Evolutionary conservation across 2,888 invertebrate species (phyloP).

Genomic region (Philonicus albiceps): DNA sequence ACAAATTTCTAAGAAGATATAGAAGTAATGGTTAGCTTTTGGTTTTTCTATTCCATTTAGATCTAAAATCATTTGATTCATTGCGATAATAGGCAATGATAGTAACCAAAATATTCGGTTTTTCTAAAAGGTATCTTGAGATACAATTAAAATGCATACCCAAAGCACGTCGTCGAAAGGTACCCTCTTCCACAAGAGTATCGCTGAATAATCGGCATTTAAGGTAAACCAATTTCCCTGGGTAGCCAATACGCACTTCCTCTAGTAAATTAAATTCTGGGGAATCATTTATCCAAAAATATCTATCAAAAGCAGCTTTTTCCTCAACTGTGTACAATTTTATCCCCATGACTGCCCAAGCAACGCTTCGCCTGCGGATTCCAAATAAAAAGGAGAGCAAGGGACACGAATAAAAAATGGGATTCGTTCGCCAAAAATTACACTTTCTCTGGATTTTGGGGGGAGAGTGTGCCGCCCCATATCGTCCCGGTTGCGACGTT

Average conservation of each 20-base stretch:
- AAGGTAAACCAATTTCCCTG: conserved; percentile 6
- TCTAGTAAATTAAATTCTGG: conserved; percentile 46
- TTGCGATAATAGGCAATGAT: too few species aligned
- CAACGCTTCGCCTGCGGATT: conserved; percentile 31
- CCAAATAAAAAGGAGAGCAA: conserved; percentile 16
- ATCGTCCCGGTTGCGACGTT: conserved; percentile 21
- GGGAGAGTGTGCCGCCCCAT: background rate
- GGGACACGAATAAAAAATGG: conserved; percentile 47
- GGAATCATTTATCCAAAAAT: conserved; percentile 42
- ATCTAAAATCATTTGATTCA: too few species aligned
- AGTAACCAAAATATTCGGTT: background rate
- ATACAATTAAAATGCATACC: background rate
- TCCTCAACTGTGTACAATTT: conserved; percentile 36
- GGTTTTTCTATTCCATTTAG: too few species aligned
- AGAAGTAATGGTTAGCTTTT: too few species aligned
- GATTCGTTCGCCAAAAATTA: conserved; percentile 45
- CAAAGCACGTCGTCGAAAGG: background rate
- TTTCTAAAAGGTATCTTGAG: background rate
- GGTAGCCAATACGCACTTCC: conserved; percentile 39
- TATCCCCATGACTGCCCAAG: conserved; percentile 41
- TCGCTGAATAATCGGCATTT: conserved; percentile 7
- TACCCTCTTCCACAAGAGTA: background rate
- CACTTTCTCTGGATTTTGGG: conserved; percentile 29
- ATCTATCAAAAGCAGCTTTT: conserved; percentile 46
- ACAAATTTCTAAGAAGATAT: too few species aligned